A percentile compares a stretch with the other conserved stretches of the same genome.
Conservation (phyloP, 2,113 vertebrate genomes). For the Zosterops japonicus region DNA sequence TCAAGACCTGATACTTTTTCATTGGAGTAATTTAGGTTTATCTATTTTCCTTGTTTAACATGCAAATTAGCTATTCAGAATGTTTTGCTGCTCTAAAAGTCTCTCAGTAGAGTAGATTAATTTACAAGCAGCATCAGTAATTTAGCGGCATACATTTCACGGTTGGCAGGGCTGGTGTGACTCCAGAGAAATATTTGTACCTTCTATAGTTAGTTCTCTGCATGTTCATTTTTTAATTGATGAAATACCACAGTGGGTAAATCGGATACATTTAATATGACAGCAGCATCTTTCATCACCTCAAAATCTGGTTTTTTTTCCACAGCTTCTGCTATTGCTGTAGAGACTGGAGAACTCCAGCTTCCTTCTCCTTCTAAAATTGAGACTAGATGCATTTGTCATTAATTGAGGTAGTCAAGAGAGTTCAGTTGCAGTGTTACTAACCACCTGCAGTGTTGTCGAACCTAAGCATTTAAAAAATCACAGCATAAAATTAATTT, state of each 20-base stretch:
- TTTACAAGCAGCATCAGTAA: constrained; percentile 60
- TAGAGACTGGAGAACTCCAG: neutral
- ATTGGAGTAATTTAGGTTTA: neutral
- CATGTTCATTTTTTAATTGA: constrained; percentile 66
- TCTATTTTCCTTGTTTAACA: constrained; percentile 27
- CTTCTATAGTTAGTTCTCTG: constrained; percentile 55
- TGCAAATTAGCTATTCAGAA: constrained; percentile 21
- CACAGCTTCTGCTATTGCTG: neutral
- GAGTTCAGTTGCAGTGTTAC: neutral
- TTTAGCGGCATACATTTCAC: constrained; percentile 63
- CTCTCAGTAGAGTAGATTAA: constrained; percentile 48
- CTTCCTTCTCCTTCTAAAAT: neutral
- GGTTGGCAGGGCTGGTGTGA: constrained; percentile 54
- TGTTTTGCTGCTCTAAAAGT: constrained; percentile 54
- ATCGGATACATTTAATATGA: constrained; percentile 34
- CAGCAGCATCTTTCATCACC: constrained; percentile 5
- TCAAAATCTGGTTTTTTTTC: neutral
- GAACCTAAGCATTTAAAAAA: neutral
- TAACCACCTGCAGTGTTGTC: neutral
- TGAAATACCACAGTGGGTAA: constrained; percentile 43
- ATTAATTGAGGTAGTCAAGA: neutral
- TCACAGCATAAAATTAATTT: neutral
- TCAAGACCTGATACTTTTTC: neutral
- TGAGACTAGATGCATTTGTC: neutral
- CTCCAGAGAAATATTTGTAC: constrained; percentile 67